These are phyloP conservation scores for Corythoichthys intestinalis DNA, from an alignment of 2,113 vertebrate species.

Conservation along the genomic window DNA sequence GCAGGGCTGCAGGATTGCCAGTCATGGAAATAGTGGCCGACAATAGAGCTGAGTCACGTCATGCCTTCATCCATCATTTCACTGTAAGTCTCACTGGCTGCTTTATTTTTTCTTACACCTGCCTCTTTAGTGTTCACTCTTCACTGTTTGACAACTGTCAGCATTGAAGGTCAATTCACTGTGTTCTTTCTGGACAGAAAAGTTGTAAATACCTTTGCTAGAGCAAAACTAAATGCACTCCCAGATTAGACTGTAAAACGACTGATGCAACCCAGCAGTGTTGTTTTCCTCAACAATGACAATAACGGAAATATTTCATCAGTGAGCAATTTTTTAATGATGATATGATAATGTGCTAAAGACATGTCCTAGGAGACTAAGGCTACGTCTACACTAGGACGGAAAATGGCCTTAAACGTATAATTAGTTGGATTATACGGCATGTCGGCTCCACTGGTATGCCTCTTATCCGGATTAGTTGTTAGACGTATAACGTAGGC, in stretches of 20 bases:
- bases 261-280: not conserved
- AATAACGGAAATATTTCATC: too few species aligned
- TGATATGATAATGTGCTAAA: too few species aligned
- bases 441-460: too few species aligned
- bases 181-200: not conserved
- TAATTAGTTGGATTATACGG: too few species aligned
- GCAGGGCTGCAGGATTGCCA: conserved; percentile 38
- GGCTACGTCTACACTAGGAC: too few species aligned
- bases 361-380: too few species aligned
- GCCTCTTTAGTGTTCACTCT: not conserved
- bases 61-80: conserved; percentile 60
- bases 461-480: too few species aligned
- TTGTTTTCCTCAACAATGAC: too few species aligned
- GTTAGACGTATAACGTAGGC: too few species aligned
- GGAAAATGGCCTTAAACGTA: too few species aligned
- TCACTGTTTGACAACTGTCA: not conserved
- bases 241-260: not conserved
- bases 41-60: conserved; percentile 59
- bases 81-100: conserved; percentile 44
- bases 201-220: not conserved
- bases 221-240: not conserved
- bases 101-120: conserved; percentile 17
- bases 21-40: conserved; percentile 53
- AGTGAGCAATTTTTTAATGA: too few species aligned
- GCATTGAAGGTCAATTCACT: not conserved